Base-by-base conservation (phyloP, 2,888 invertebrate species). In the Brenthis ino region DNA sequence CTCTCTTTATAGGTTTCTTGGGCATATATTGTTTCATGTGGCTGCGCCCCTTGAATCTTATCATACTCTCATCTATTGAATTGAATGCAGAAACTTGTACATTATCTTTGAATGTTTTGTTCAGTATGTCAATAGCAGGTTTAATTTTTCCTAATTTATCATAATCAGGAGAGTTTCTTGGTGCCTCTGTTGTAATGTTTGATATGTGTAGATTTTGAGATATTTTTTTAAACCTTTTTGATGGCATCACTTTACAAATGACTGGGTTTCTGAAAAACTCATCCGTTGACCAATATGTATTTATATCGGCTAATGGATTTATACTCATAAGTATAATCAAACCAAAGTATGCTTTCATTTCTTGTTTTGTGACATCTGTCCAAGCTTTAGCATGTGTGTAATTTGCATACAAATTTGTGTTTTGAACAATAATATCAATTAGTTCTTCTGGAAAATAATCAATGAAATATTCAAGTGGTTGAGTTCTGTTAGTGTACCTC, bases 1-100 rank as follows among this genome's bases (percentile, higher is more conserved):
- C 79, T 33, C 78, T 54, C 72, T 78, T 79, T 28, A 78, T 76
- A 1, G 77, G 78, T 54, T 80, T 80, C 20, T 70, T 57, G 1
- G 76, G 76, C 77, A 78, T 77, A 63, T 77, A 77, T 64, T 78
- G 77, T 63, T 78, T 79, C 63, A 51, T 51, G 56, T 51, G 51
- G 43, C 57, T 63, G 66, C 67, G 64, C 51, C 76, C 74, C 63
- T 77, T 77, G 69, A 77, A 77, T 11, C 69, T 48, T 16, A 77
- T 73, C 76, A 78, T 77, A 12, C 69, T 71, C 60, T 78, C 75
- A 64, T 78, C 75, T 33, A 77, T 72, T 37, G 67, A 64, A 55
- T 76, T 75, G 13, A 72, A 69, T 60, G 68, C 61, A 28, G 76
- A 74, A 16, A 69, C 66, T 5, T 58, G 48, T 8, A 69, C 74